phyloP scores from a whole-genome alignment of 2,113 vertebrate genomes.

The Neolamprologus modestus region DNA sequence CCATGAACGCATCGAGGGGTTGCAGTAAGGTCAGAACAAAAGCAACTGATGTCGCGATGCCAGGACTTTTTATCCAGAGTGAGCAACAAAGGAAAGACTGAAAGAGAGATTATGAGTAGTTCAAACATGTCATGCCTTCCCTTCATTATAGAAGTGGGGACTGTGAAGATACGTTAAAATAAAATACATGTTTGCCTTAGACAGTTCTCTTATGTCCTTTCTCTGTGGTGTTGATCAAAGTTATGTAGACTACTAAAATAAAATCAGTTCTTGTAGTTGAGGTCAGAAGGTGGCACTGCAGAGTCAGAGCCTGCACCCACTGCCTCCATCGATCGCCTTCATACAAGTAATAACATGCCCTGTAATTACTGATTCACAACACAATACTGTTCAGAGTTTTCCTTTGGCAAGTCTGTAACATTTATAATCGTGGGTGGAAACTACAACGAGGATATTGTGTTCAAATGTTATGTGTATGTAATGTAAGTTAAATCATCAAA shows the following conservation, averaged over 20 bases:
- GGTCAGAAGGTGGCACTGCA: conserved; percentile 7
- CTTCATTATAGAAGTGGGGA: not conserved
- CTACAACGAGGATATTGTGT: not conserved
- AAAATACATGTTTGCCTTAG: not conserved
- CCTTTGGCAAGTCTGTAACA: not conserved
- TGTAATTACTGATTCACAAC: not conserved
- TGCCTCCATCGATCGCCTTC: not conserved
- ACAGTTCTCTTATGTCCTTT: not conserved
- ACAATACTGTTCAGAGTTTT: not conserved
- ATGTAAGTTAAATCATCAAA: not conserved
- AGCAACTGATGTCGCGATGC: rapidly evolving
- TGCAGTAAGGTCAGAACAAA: not conserved
- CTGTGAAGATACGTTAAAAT: not conserved
- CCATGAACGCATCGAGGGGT: not conserved
- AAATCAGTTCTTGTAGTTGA: not conserved
- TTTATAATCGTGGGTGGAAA: not conserved
- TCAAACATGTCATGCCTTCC: not conserved
- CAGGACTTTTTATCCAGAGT: not conserved
- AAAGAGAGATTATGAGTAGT: not conserved
- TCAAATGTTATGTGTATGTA: not conserved
- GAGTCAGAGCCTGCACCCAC: no score
- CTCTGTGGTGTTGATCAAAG: not conserved
- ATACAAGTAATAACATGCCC: not conserved
- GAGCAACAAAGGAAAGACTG: not conserved
- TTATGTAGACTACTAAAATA: not conserved